phyloP scores from a whole-genome alignment of 2,113 vertebrate species.

The Platycercus adscitus region DNA sequence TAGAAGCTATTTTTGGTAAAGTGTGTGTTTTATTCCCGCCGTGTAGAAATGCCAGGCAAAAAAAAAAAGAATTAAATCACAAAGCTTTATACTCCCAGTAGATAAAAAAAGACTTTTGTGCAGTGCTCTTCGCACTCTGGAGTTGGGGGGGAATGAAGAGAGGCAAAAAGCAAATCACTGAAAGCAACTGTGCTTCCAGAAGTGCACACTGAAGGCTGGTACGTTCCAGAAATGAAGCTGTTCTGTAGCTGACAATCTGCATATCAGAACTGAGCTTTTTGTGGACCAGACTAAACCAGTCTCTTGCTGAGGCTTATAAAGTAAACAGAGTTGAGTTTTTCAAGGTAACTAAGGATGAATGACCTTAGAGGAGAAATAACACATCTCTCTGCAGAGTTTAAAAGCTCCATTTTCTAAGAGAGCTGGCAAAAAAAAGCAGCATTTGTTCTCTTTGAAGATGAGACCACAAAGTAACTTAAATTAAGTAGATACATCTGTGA shows the following conservation, averaged over 20 bases:
- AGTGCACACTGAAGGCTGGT: neutral
- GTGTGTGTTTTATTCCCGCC: neutral
- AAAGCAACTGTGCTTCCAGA: neutral
- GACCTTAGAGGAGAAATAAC: constrained; percentile 21
- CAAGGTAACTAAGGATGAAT: constrained; percentile 14
- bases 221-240: neutral
- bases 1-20: neutral
- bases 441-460: constrained; percentile 10
- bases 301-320: neutral
- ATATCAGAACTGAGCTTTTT: neutral
- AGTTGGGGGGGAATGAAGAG: neutral
- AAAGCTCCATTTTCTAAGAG: constrained; percentile 5
- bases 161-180: neutral
- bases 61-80: neutral
- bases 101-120: neutral
- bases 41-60: neutral
- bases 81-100: neutral
- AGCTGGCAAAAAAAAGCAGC: neutral
- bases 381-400: neutral
- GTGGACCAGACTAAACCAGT: neutral
- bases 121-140: neutral
- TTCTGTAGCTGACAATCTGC: neutral
- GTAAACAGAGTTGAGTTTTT: constrained; percentile 7
- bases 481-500: constrained; percentile 47
- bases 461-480: constrained; percentile 37